Evolutionary conservation across 1,140 invertebrate genomes (phyloP).

Genomic region (Thaumatotibia leucotreta): DNA sequence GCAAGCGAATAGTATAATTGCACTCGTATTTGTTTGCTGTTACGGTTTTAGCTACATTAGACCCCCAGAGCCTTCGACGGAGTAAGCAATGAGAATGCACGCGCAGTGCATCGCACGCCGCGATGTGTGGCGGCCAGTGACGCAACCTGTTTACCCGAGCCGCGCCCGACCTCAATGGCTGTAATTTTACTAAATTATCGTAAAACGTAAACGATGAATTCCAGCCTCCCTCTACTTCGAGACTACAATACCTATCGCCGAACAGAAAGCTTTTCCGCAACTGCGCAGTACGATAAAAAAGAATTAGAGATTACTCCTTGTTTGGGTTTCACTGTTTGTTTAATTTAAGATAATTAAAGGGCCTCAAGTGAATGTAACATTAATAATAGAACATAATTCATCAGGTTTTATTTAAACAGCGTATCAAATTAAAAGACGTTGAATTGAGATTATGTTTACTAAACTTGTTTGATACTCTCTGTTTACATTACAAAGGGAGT

Average conservation of each 20-base stretch:
- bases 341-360: not conserved
- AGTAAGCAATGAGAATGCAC: not conserved
- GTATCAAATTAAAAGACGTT: not conserved
- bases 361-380: not conserved
- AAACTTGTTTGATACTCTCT: no score
- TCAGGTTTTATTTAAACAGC: not conserved
- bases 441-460: no score
- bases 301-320: not conserved
- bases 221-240: constrained; percentile 14
- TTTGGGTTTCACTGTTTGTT: not conserved
- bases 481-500: not conserved
- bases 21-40: not conserved
- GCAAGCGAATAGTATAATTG: not conserved
- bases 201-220: constrained; percentile 43
- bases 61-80: not conserved
- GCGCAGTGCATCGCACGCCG: not conserved
- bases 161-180: constrained; percentile 40
- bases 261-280: not conserved
- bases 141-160: constrained; percentile 48
- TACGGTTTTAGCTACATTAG: not conserved
- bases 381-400: no score
- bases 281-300: not conserved
- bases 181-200: constrained; percentile 55
- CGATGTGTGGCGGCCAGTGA: constrained; percentile 25
- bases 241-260: not conserved